Conservation (phyloP, 2,113 vertebrate species). For the Cyanoliseus patagonus region DNA sequence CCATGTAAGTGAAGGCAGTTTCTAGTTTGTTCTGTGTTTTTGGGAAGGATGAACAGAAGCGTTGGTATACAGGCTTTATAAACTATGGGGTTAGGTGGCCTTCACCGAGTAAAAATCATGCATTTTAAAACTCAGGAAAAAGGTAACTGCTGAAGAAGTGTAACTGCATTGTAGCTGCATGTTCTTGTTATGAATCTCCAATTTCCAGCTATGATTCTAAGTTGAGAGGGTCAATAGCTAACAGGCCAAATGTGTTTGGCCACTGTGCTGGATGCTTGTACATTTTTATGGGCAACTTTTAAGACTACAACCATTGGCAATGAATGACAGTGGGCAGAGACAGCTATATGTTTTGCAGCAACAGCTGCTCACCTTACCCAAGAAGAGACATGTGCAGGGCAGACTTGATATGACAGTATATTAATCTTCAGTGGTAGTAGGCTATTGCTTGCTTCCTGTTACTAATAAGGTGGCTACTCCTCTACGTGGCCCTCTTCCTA, state of each 20-base stretch:
- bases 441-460: neutral
- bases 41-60: neutral
- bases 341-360: neutral
- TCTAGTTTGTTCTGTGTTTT: neutral
- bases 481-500: neutral
- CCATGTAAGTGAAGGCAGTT: neutral
- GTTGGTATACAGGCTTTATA: neutral
- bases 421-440: neutral
- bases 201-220: neutral
- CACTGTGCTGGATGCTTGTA: neutral
- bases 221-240: neutral
- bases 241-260: neutral
- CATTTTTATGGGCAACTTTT: neutral
- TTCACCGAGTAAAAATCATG: fast-evolving
- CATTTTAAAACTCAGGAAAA: neutral
- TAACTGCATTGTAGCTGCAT: neutral
- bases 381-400: neutral
- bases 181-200: neutral
- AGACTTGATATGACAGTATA: neutral
- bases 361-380: neutral
- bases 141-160: neutral
- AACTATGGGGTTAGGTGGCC: neutral
- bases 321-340: neutral
- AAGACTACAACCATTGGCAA: neutral
- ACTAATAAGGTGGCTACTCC: neutral